Evolutionary conservation across 2,888 invertebrate species (phyloP).

Genomic region (Thereva nobilitata): DNA sequence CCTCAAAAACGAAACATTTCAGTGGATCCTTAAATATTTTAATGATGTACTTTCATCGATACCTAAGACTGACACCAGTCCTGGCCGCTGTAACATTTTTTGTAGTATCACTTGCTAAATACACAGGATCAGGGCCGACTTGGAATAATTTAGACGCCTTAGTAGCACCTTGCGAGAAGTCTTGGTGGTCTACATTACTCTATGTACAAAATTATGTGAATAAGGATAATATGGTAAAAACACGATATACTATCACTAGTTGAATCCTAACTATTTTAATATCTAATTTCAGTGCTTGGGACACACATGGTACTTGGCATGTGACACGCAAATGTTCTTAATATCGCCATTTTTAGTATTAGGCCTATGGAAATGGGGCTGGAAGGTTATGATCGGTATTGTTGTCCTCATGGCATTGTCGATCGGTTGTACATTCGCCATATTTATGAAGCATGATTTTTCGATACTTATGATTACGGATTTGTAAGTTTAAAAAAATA

Average conservation of each 20-base stretch:
- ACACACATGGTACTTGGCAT: constrained; percentile 65
- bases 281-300: constrained; percentile 57
- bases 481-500: too few relatives aligned
- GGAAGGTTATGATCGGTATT: constrained; percentile 48
- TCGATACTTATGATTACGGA: constrained; percentile 44
- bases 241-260: background rate
- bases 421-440: constrained; percentile 53
- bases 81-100: constrained; percentile 61
- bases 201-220: constrained; percentile 58
- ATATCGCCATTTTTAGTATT: constrained; percentile 62
- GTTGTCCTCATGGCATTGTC: constrained; percentile 50
- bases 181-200: constrained; percentile 58
- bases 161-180: constrained; percentile 47
- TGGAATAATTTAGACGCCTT: constrained; percentile 51
- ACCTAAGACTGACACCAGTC: constrained; percentile 62
- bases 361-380: constrained; percentile 59
- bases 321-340: constrained; percentile 64
- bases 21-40: constrained; percentile 53
- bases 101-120: constrained; percentile 59
- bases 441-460: constrained; percentile 52
- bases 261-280: background rate
- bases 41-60: constrained; percentile 58
- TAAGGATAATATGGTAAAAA: constrained; percentile 47
- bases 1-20: background rate
- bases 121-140: constrained; percentile 61